Evolutionary conservation across 1,140 invertebrate genomes (phyloP), one percentile per base, ranked within the genome.

Genomic region (Sitodiplosis mosellana): DNA sequence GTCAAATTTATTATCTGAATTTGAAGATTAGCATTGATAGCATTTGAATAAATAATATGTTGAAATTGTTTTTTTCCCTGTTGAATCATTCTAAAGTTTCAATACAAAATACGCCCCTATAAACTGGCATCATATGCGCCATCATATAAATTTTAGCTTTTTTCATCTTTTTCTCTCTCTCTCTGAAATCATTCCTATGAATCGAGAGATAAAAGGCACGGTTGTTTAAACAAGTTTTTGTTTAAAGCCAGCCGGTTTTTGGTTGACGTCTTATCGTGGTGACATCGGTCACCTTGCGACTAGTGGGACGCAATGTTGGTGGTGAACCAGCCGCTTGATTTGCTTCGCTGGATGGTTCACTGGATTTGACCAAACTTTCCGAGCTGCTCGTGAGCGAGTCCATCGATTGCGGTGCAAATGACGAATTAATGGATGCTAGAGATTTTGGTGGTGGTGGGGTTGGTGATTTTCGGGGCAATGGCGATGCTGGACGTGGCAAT

Each of bases 231-330:
- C n/a, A n/a, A n/a, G n/a, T n/a, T n/a, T n/a, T n/a, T 17, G 14
- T 48, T 57, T 67, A 72, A 11, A 73, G 58, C 71, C 71, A 73
- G n/a, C 69, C 70, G 41, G 62, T 67, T 55, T 69, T 70, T 2
- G 64, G 68, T 45, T 71, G 69, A 51, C 69, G 53, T 54, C 68
- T 70, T 33, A 70, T 68, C 11, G 70, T 70, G 41, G 66, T 69
- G 5, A 71, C 64, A 18, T 71, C 69, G 14, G 68, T 66, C 5
- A 70, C 58, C 45, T 61, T 67, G 45, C 63, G 56, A 12, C 55
- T 51, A n/a, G n/a, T n/a, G 0, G 64, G 56, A 45, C 62, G 51
- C 12, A 67, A 51, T 52, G 69, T 70, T 2, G 66, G 64, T 10
- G 64, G 43, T 12, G 51, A n/a, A n/a, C n/a, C n/a, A n/a, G n/a